A percentile compares a stretch with the other conserved stretches of the same genome.
phyloP scores from a whole-genome alignment of 1,140 invertebrate species.

The Chrysomallon squamiferum region DNA sequence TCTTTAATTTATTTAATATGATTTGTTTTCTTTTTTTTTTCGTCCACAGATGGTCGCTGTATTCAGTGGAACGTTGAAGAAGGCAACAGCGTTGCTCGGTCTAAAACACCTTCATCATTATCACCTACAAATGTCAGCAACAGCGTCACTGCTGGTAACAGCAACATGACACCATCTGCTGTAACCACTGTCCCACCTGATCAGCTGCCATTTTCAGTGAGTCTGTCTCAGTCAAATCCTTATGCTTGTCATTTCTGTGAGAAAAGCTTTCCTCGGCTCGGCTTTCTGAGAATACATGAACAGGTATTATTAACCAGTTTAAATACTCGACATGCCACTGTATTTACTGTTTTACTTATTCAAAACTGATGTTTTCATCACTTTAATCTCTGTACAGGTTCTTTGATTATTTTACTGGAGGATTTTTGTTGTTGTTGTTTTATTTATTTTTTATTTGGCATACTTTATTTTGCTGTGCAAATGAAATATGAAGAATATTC shows the following conservation, averaged over 20 bases:
- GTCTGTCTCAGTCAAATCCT: slow-evolving; percentile 77
- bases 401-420: too few relatives aligned
- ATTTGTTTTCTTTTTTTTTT: too few relatives aligned
- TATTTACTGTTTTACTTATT: too few relatives aligned
- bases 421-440: too few relatives aligned
- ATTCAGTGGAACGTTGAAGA: slow-evolving; percentile 2
- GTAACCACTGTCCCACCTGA: slow-evolving; percentile 35
- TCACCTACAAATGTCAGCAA: slow-evolving; percentile 14
- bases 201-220: slow-evolving; percentile 72
- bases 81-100: slow-evolving; percentile 14
- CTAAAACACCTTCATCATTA: slow-evolving; percentile 24
- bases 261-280: slow-evolving; percentile 85
- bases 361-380: too few relatives aligned
- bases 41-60: neutral
- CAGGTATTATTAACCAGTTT: too few relatives aligned
- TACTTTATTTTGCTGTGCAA: too few relatives aligned
- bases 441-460: too few relatives aligned
- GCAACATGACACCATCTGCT: slow-evolving; percentile 18
- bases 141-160: slow-evolving; percentile 7
- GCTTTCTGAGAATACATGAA: slow-evolving; percentile 90
- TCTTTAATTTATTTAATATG: too few relatives aligned
- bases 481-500: too few relatives aligned
- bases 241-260: slow-evolving; percentile 91
- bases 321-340: too few relatives aligned
- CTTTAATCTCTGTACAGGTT: too few relatives aligned